Conservation (phyloP, 1,140 invertebrate species). For the Bombus waltoni region DNA sequence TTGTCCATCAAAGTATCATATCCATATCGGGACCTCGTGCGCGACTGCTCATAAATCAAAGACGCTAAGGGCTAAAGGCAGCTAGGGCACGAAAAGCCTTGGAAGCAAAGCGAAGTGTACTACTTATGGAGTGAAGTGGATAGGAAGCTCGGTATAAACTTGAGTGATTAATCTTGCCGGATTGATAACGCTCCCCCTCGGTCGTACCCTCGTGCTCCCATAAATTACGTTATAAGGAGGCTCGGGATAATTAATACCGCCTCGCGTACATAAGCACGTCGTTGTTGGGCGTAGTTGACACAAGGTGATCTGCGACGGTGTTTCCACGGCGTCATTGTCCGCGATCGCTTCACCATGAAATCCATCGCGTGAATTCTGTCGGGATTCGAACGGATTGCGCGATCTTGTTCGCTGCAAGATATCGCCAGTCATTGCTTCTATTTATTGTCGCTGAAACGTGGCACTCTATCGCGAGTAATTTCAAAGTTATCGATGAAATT, state of each 20-base stretch:
- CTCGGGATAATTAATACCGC: constrained; percentile 78
- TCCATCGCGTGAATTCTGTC: constrained; percentile 6
- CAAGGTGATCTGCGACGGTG: constrained; percentile 56
- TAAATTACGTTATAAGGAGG: constrained; percentile 79
- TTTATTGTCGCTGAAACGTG: constrained; percentile 3
- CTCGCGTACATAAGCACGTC: constrained; percentile 65
- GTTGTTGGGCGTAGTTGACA: constrained; percentile 54
- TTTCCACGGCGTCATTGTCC: constrained; percentile 47
- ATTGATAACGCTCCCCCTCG: constrained; percentile 76
- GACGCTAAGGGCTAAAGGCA: constrained; percentile 61
- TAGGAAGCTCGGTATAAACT: constrained; percentile 76
- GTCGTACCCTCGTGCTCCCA: constrained; percentile 70
- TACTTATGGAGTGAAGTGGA: constrained; percentile 76
- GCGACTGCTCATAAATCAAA: constrained; percentile 74
- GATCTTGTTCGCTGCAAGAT: constrained; percentile 16
- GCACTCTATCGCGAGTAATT: background rate
- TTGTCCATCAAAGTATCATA: constrained; percentile 47
- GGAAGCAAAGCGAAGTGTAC: constrained; percentile 64
- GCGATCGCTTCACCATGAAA: constrained; percentile 36
- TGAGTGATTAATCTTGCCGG: constrained; percentile 79
- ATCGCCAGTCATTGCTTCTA: constrained; percentile 24
- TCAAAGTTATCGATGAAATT: constrained; percentile 15
- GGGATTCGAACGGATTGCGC: constrained; percentile 26
- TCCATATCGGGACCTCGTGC: constrained; percentile 32
- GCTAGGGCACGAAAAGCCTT: constrained; percentile 70